Base-by-base conservation (phyloP, 2,888 invertebrate species). In the Pseudococcus longispinus region DNA sequence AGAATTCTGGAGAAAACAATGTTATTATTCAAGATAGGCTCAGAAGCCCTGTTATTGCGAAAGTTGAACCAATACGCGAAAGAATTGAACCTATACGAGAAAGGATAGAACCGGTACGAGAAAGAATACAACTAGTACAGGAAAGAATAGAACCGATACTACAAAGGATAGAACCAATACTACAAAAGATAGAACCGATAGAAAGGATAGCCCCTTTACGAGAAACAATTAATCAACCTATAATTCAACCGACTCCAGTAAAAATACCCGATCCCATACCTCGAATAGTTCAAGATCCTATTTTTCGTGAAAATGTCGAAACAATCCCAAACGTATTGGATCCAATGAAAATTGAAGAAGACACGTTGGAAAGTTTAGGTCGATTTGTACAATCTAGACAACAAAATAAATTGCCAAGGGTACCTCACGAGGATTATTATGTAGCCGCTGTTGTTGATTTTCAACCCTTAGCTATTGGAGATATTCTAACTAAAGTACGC, bases 341-440 rank as follows among this genome's bases (percentile, higher is more conserved):
- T 70, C 18, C 32, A 18, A 2, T 70, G 26, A 13, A 70, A 70
- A 32, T 70, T 13, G 70, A 70, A 29, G 70, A 70, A 0, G 77
- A 80, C 9, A 80, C 77, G 1, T 42, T 80, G 20, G 77, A 80
- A 20, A 70, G 29, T 32, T 70, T 70, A 18, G 29, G 15, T 15
- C 15, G 23, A 80, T 80, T 80, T 80, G 42, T 80, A 18, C 37
- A 80, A 20, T 32, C 77, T 3, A 80, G 42, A 80, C 77, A 80
- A 13, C 26, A 80, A 11, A 42, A 42, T 6, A 70, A 13, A 2
- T 0, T 37, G 9, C 11, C 1, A 18, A 80, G 42, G 13, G 42
- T 80, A 20, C 15, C 77, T 20, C 37, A 42, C 13, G 77, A 80
- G 0, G 42, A 80, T 20, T 80, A 42, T 42, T 80, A 80, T n/a